Evolutionary conservation across 1,140 invertebrate species (phyloP).

Genomic region (Sarcophaga bullata): DNA sequence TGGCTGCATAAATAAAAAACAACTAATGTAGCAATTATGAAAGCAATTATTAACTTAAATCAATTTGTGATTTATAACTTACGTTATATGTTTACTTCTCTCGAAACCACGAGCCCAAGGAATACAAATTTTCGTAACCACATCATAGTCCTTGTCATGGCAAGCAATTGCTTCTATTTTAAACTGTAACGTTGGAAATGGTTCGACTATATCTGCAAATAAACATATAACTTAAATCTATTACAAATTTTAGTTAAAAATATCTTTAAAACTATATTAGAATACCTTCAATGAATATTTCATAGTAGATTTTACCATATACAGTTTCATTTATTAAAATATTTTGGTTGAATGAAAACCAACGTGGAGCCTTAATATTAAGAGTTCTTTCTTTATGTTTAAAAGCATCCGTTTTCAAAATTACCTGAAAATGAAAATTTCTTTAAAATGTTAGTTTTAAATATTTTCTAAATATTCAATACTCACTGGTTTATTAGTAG

Average conservation of each 20-base stretch:
- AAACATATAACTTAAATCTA: conserved; percentile 40
- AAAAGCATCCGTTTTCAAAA: conserved; percentile 75
- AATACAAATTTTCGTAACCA: conserved; percentile 71
- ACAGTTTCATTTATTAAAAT: conserved; percentile 68
- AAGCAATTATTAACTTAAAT: conserved; percentile 15
- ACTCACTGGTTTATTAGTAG: conserved; percentile 70
- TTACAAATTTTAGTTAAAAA: not conserved
- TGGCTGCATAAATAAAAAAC: conserved; percentile 56
- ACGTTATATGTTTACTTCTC: conserved; percentile 72
- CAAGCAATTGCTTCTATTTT: conserved; percentile 69
- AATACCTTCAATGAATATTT: conserved; percentile 67
- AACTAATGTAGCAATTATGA: too few relatives aligned
- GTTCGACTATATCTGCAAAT: conserved; percentile 66
- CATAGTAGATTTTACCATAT: conserved; percentile 68
- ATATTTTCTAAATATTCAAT: conserved; percentile 26
- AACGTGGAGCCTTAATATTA: conserved; percentile 68
- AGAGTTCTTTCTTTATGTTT: conserved; percentile 69
- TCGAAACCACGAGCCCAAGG: conserved; percentile 73
- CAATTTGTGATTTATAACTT: conserved; percentile 59
- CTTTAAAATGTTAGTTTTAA: not conserved
- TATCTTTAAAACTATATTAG: not conserved
- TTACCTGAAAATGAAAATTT: conserved; percentile 65
- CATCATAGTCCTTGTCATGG: conserved; percentile 67
- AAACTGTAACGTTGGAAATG: conserved; percentile 72
- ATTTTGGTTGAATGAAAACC: conserved; percentile 58